phyloP scores from a whole-genome alignment of 2,113 vertebrate species.

The Burhinus oedicnemus region DNA sequence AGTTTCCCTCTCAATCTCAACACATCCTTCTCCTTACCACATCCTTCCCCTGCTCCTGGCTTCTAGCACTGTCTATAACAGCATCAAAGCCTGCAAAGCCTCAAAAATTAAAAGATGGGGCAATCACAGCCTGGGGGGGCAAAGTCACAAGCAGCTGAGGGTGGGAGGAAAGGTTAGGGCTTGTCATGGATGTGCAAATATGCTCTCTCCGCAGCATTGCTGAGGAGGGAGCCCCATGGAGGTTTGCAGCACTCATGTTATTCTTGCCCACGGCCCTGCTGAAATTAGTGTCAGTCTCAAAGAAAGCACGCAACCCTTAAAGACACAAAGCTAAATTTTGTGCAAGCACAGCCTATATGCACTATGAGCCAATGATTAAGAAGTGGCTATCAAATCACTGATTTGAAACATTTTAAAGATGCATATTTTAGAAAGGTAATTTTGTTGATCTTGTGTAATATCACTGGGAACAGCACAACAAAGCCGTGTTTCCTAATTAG shows the following conservation, averaged over 20 bases:
- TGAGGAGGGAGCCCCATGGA: background rate
- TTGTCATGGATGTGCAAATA: background rate
- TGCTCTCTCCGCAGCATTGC: background rate
- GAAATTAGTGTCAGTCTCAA: conserved; percentile 13
- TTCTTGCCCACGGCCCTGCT: conserved; percentile 16
- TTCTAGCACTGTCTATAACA: background rate
- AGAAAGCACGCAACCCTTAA: background rate
- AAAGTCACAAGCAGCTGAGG: background rate
- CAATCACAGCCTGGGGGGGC: background rate
- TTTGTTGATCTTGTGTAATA: background rate
- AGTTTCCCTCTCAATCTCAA: background rate
- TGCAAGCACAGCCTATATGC: background rate
- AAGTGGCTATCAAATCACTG: background rate
- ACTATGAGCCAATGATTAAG: background rate
- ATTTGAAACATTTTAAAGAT: background rate
- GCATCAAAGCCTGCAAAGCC: background rate
- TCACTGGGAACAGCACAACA: background rate
- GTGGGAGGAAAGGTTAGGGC: background rate
- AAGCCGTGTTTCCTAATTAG: background rate
- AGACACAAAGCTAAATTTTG: background rate
- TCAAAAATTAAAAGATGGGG: background rate
- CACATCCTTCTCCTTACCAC: background rate
- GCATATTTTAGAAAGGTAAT: background rate
- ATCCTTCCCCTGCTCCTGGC: background rate
- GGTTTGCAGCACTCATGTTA: background rate